Percentiles rank a stretch among this genome's conserved stretches.
phyloP scores from a whole-genome alignment of 2,888 invertebrate species.

The Neocrepidodera transversa region DNA sequence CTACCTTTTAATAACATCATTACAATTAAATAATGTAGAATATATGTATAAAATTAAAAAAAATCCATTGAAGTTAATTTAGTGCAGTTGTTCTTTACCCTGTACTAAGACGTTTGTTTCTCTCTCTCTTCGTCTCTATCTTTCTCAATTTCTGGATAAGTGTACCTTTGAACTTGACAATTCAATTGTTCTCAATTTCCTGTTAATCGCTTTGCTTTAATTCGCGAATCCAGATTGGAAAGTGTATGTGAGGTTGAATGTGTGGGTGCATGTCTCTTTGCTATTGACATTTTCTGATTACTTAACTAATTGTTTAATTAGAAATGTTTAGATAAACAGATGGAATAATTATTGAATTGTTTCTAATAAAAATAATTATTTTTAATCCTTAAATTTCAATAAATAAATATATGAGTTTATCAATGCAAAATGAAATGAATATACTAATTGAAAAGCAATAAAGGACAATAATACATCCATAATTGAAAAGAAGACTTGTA shows the following conservation, averaged over 20 bases:
- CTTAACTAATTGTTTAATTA: background rate
- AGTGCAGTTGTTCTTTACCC: slow-evolving; percentile 1
- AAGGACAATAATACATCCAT: slow-evolving; percentile 23
- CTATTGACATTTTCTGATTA: slow-evolving; percentile 21
- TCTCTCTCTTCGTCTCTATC: too few species aligned
- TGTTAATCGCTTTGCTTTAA: slow-evolving; percentile 45
- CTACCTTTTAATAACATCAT: too few species aligned
- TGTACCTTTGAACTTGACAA: slow-evolving; percentile 59
- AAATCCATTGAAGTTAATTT: too few species aligned
- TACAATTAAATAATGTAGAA: too few species aligned
- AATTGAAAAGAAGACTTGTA: slow-evolving; percentile 28
- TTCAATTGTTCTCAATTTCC: slow-evolving; percentile 56
- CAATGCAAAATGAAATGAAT: background rate
- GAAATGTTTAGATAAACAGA: background rate
- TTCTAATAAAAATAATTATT: too few species aligned
- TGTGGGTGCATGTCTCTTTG: slow-evolving; percentile 22
- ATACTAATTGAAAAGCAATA: slow-evolving; percentile 24
- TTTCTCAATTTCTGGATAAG: slow-evolving; percentile 36
- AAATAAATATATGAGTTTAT: too few species aligned
- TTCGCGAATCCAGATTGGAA: slow-evolving; percentile 36
- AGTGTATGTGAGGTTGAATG: slow-evolving; percentile 24
- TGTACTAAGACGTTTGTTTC: background rate
- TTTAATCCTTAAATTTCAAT: too few species aligned
- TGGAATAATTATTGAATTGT: too few species aligned
- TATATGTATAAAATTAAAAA: too few species aligned